These are phyloP conservation scores for Eupithecia vulgata DNA, from an alignment of 2,888 invertebrate genomes.

Conservation along the genomic window DNA sequence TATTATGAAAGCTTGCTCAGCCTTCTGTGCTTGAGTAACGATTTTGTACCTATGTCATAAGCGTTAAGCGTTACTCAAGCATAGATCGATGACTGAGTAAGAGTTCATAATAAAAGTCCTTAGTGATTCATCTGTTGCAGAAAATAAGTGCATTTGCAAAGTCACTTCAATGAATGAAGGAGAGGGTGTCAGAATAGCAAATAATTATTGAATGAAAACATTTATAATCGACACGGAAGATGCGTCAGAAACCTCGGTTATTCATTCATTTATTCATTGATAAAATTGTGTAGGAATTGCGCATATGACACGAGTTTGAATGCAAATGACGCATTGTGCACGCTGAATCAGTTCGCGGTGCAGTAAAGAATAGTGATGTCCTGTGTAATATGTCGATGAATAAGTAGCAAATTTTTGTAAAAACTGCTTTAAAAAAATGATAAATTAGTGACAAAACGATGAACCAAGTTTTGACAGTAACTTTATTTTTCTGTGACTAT, in stretches of 20 bases:
- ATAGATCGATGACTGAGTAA: too few relatives aligned
- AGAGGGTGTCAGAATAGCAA: neutral
- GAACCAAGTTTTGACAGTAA: too few relatives aligned
- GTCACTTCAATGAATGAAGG: slow-evolving; percentile 3
- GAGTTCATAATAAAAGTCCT: too few relatives aligned
- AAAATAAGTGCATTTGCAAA: neutral
- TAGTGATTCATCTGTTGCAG: neutral
- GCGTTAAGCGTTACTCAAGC: too few relatives aligned
- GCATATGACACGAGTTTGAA: slow-evolving; percentile 49
- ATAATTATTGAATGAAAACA: slow-evolving; percentile 19
- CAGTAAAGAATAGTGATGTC: slow-evolving; percentile 25
- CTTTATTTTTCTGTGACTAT: too few relatives aligned
- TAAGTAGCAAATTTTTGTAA: neutral
- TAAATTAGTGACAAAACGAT: neutral
- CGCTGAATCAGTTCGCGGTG: slow-evolving; percentile 56
- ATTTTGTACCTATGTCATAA: too few relatives aligned
- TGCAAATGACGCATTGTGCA: slow-evolving; percentile 65
- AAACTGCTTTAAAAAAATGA: neutral
- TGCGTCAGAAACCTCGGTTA: slow-evolving; percentile 48
- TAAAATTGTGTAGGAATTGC: slow-evolving; percentile 50
- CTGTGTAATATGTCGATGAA: slow-evolving; percentile 10
- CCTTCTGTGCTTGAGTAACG: too few relatives aligned
- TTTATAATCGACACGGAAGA: slow-evolving; percentile 34
- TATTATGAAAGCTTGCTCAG: too few relatives aligned
- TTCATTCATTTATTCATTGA: slow-evolving; percentile 52